These are phyloP conservation scores for Spheniscus humboldti DNA, from an alignment of 2,797 vertebrate genomes.

Conservation along the genomic window DNA sequence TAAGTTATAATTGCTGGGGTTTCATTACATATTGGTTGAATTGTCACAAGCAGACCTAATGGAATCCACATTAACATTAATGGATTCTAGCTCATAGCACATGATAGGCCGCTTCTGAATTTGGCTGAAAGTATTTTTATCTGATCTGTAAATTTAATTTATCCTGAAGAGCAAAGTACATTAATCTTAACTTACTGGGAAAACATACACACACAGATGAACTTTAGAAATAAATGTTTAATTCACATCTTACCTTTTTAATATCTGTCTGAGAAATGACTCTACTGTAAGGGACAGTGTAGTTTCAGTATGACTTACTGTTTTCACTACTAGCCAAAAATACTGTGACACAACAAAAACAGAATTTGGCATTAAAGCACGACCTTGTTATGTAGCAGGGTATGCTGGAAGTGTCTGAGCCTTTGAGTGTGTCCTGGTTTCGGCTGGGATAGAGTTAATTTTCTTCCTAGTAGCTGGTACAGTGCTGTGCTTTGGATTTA, in stretches of 20 bases:
- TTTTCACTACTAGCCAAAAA: not conserved
- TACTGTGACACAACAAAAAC: not conserved
- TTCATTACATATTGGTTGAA: not conserved
- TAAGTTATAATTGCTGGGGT: not conserved
- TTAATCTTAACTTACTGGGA: not conserved
- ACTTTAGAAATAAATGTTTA: not conserved
- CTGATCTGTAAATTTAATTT: not conserved
- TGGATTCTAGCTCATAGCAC: not conserved
- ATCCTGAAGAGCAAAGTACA: not conserved
- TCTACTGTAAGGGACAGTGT: not conserved
- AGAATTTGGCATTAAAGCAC: not conserved
- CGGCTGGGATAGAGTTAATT: too few relatives aligned
- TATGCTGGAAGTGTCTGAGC: not conserved
- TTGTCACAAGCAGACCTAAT: not conserved
- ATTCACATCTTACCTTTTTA: not conserved
- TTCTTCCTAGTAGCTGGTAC: too few relatives aligned
- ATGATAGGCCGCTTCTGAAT: not conserved
- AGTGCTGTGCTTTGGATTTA: too few relatives aligned
- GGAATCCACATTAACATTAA: not conserved
- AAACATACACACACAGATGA: not conserved
- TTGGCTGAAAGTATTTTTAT: not conserved
- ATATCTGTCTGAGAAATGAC: not conserved
- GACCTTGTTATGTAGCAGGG: not conserved
- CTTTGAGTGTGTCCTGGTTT: not conserved
- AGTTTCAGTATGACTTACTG: not conserved